Evolutionary conservation across 2,888 invertebrate genomes (phyloP).

Genomic region (Neoitamus cyanurus): DNA sequence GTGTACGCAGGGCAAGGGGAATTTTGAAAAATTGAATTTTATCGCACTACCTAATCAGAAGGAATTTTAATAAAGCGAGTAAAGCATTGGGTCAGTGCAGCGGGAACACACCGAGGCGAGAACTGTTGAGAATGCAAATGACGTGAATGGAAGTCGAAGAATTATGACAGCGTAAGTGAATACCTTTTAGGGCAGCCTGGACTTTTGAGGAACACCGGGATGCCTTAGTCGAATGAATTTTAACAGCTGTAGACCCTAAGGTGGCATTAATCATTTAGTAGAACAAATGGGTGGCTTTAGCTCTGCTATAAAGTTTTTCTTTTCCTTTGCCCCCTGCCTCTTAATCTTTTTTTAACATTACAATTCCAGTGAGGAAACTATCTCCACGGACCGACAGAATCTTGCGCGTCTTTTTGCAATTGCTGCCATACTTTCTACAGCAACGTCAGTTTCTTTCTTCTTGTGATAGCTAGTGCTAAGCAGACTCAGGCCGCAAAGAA

Average conservation of each 20-base stretch:
- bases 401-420: not conserved
- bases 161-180: constrained; percentile 41
- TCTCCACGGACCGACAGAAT: not conserved
- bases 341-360: not conserved
- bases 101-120: not conserved
- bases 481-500: not conserved
- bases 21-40: constrained; percentile 31
- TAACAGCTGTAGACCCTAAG: constrained; percentile 3
- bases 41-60: constrained; percentile 22
- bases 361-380: not conserved
- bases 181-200: constrained; percentile 6
- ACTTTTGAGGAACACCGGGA: not conserved
- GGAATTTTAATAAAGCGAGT: constrained; percentile 25
- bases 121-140: constrained; percentile 43
- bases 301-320: not conserved
- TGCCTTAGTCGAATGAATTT: not conserved
- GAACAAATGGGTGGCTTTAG: not conserved
- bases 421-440: not conserved
- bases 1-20: not conserved
- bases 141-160: constrained; percentile 14
- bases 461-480: not conserved
- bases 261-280: constrained; percentile 29
- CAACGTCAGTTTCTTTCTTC: not conserved
- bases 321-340: not conserved
- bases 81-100: not conserved